Evolutionary conservation across 1,140 invertebrate genomes (phyloP).

Genomic region (Condylostylus longicornis): DNA sequence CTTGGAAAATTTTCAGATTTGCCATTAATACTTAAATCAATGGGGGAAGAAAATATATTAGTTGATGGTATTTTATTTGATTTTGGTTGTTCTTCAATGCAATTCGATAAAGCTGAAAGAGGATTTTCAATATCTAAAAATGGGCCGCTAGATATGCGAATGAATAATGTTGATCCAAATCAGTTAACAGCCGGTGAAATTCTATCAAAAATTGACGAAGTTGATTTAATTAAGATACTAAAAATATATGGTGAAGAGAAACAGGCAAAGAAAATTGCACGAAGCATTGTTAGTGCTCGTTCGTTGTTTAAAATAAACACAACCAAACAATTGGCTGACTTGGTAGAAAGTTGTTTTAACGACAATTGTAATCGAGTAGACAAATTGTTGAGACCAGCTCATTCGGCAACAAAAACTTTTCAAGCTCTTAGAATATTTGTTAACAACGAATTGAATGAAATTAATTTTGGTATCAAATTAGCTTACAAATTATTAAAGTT

Average conservation of each 20-base stretch:
- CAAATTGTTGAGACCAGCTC: slow-evolving; percentile 55
- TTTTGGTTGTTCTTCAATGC: slow-evolving; percentile 93
- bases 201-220: slow-evolving; percentile 59
- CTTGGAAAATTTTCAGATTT: slow-evolving; percentile 80
- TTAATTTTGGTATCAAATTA: slow-evolving; percentile 74
- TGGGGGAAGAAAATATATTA: slow-evolving; percentile 42
- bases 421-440: slow-evolving; percentile 91
- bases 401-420: slow-evolving; percentile 83
- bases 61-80: slow-evolving; percentile 85
- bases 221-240: slow-evolving; percentile 66
- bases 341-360: slow-evolving; percentile 53
- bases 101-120: slow-evolving; percentile 63
- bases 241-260: slow-evolving; percentile 88
- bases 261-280: slow-evolving; percentile 68
- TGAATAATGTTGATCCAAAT: slow-evolving; percentile 63
- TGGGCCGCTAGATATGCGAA: slow-evolving; percentile 89
- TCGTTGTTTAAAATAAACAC: slow-evolving; percentile 65
- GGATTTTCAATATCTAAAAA: slow-evolving; percentile 75
- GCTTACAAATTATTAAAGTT: slow-evolving; percentile 62
- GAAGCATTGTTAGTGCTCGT: slow-evolving; percentile 75
- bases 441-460: slow-evolving; percentile 93
- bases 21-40: slow-evolving; percentile 44
- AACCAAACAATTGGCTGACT: slow-evolving; percentile 65
- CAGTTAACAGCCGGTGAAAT: slow-evolving; percentile 74
- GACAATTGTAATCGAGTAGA: slow-evolving; percentile 46